These are phyloP conservation scores for Holothuria glaberrima DNA, from an alignment of 35 echinoderm and acorn worm genomes.

Conservation along the genomic window DNA sequence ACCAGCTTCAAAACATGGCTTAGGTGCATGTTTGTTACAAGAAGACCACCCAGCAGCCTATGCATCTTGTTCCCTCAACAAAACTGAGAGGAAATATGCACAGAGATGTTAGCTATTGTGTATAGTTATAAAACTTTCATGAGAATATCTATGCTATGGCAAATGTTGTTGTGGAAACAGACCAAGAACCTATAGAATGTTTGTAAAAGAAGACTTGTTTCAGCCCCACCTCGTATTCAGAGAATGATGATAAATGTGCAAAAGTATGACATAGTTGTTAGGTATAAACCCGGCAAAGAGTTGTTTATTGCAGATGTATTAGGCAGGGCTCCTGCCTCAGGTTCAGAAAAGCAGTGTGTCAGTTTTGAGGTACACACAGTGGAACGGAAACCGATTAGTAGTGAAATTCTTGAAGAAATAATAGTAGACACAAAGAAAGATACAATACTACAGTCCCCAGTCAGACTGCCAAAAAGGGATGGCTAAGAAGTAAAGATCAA, in stretches of 20 bases:
- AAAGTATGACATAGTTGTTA: slow-evolving; percentile 28
- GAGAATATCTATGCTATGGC: slow-evolving; percentile 24
- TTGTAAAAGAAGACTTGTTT: slow-evolving; percentile 32
- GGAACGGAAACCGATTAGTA: not conserved
- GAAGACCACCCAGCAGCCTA: slow-evolving; percentile 5
- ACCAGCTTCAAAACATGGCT: slow-evolving; percentile 12
- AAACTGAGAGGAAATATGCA: slow-evolving; percentile 46
- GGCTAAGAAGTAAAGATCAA: not conserved
- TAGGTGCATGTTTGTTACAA: slow-evolving; percentile 37
- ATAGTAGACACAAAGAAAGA: not conserved
- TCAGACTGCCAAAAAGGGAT: not conserved
- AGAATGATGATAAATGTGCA: slow-evolving; percentile 48
- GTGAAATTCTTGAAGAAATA: not conserved
- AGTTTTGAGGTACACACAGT: not conserved
- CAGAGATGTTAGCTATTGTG: slow-evolving; percentile 58
- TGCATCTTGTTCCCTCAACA: slow-evolving; percentile 24
- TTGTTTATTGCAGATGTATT: slow-evolving; percentile 54
- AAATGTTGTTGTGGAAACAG: slow-evolving; percentile 36
- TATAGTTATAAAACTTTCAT: slow-evolving; percentile 36
- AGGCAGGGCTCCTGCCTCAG: not conserved
- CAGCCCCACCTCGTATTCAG: slow-evolving; percentile 47
- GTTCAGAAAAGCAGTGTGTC: not conserved
- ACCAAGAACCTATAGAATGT: slow-evolving; percentile 53
- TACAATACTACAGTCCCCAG: not conserved
- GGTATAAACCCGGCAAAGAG: slow-evolving; percentile 6